phyloP scores from a whole-genome alignment of 1,140 invertebrate genomes.

The Lepidurus arcticus region DNA sequence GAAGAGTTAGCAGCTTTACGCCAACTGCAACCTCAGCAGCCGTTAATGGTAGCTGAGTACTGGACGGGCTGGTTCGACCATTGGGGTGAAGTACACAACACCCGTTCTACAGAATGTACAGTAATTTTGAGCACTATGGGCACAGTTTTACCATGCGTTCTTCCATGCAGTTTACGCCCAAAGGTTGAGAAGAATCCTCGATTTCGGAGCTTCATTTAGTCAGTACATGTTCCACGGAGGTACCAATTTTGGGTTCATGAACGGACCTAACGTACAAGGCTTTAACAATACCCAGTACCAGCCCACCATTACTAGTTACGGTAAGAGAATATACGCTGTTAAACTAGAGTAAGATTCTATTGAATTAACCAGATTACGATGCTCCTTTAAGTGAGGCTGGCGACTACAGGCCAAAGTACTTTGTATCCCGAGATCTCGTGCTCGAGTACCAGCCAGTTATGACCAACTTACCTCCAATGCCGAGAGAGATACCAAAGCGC shows the following conservation, averaged over 20 bases:
- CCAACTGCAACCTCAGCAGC: conserved; percentile 50
- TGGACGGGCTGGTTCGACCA: conserved; percentile 63
- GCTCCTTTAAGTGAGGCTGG: conserved; percentile 49
- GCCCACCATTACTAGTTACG: conserved; percentile 54
- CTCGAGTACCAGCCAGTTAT: no score
- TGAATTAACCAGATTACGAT: conserved; percentile 46
- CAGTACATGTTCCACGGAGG: conserved; percentile 68
- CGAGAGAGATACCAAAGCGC: no score
- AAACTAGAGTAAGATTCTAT: no score
- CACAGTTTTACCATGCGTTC: not conserved
- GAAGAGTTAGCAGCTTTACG: conserved; percentile 42
- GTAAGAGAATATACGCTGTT: conserved; percentile 39
- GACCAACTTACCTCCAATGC: no score
- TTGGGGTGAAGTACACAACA: conserved; percentile 46
- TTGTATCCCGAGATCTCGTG: no score
- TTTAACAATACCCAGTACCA: conserved; percentile 41
- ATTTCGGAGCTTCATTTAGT: conserved; percentile 45
- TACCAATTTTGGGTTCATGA: conserved; percentile 62
- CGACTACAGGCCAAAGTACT: not conserved
- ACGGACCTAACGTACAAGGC: conserved; percentile 51
- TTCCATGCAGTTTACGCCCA: conserved; percentile 42
- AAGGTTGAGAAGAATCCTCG: conserved; percentile 40
- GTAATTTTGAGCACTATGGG: conserved; percentile 30
- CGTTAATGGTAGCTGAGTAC: conserved; percentile 57
- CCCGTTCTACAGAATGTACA: conserved; percentile 20